A percentile compares a stretch with the other conserved stretches of the same genome.
Evolutionary conservation across 2,888 invertebrate genomes (phyloP).

Genomic region (Ochropacha duplaris): DNA sequence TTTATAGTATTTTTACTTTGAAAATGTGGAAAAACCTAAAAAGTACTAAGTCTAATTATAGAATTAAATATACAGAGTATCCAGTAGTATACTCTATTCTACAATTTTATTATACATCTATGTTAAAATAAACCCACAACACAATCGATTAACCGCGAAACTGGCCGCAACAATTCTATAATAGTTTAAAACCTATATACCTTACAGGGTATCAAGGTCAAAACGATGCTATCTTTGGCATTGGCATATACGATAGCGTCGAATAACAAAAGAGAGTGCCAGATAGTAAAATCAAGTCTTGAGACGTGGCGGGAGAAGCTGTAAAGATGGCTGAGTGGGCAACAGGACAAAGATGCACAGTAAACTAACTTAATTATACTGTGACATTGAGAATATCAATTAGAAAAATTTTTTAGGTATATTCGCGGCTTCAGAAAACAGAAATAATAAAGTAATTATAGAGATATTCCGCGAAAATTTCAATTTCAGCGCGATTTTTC

Average conservation of each 20-base stretch:
- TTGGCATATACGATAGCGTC: background rate
- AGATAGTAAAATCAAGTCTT: conserved; percentile 34
- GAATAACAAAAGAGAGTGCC: conserved; percentile 27
- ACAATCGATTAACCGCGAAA: too few relatives aligned
- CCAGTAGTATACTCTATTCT: too few relatives aligned
- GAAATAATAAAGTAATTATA: background rate
- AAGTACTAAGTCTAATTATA: too few relatives aligned
- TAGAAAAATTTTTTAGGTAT: too few relatives aligned
- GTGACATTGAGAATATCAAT: background rate
- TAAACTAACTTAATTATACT: background rate
- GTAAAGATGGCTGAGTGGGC: background rate
- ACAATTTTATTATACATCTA: too few relatives aligned
- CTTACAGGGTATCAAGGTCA: background rate
- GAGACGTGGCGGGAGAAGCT: conserved; percentile 13
- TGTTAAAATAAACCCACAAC: background rate
- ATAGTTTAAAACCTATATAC: background rate
- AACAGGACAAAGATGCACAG: background rate
- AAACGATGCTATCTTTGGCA: background rate
- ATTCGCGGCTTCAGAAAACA: too few relatives aligned
- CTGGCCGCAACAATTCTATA: background rate
- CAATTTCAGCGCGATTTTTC: too few relatives aligned
- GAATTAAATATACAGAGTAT: too few relatives aligned
- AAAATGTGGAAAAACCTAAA: too few relatives aligned
- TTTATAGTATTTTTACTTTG: too few relatives aligned
- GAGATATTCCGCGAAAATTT: too few relatives aligned